Evolutionary conservation across 2,888 invertebrate species (phyloP).

Genomic region (Nymphalis urticae): DNA sequence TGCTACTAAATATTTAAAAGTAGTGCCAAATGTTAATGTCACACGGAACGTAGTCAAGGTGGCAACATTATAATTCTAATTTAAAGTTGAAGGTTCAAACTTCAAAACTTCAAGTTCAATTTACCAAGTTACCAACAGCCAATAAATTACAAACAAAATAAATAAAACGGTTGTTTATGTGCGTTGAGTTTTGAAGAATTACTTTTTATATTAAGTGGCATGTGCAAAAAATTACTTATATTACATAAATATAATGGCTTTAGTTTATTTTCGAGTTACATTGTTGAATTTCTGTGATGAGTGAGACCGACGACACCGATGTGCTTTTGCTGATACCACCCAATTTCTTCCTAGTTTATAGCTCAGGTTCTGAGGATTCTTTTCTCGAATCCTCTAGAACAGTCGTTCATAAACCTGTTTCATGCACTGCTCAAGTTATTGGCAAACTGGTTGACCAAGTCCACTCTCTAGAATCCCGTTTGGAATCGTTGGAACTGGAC

Average conservation of each 20-base stretch:
- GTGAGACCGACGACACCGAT: conserved; percentile 89
- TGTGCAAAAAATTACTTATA: not conserved
- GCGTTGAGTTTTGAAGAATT: not conserved
- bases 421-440: conserved; percentile 74
- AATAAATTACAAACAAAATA: conserved; percentile 12
- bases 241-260: conserved; percentile 59
- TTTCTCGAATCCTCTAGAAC: conserved; percentile 70
- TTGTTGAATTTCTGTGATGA: conserved; percentile 64
- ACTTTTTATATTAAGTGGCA: not conserved
- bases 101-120: not conserved
- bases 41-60: too few species aligned
- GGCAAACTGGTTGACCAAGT: conserved; percentile 83
- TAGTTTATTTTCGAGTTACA: conserved; percentile 40
- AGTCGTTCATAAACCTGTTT: conserved; percentile 70
- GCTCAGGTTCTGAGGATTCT: conserved; percentile 80
- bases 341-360: conserved; percentile 85
- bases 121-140: not conserved
- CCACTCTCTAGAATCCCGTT: conserved; percentile 82
- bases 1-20: too few species aligned
- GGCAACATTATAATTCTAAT: too few species aligned
- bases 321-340: conserved; percentile 90
- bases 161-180: conserved; percentile 10
- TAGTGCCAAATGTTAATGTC: too few species aligned
- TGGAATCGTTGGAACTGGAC: conserved; percentile 67
- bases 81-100: not conserved